Evolutionary conservation across 2,888 invertebrate species (phyloP).

Genomic region (Sinhomidia bicolor): DNA sequence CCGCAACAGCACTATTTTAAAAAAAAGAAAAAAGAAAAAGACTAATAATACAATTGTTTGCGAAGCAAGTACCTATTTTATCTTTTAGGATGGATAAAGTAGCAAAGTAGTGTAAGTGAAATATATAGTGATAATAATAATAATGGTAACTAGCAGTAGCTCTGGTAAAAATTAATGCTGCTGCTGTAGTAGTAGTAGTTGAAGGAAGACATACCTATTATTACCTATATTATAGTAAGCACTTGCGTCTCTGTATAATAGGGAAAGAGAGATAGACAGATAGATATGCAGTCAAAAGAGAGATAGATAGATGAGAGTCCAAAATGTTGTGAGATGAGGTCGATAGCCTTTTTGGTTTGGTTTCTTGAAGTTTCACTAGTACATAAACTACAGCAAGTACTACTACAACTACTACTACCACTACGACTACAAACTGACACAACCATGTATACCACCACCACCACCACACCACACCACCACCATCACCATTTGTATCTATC

Average conservation of each 20-base stretch:
- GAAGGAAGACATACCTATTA: slow-evolving; percentile 37
- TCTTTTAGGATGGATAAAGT: background rate
- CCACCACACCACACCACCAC: background rate
- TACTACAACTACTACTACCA: slow-evolving; percentile 25
- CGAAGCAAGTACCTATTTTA: background rate
- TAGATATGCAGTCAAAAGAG: slow-evolving; percentile 26
- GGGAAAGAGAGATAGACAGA: background rate
- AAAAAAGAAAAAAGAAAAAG: too few relatives aligned
- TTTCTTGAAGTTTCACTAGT: slow-evolving; percentile 63
- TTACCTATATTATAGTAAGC: too few relatives aligned
- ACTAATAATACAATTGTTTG: background rate
- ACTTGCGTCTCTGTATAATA: too few relatives aligned
- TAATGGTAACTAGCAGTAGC: background rate
- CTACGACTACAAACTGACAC: background rate
- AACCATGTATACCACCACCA: slow-evolving; percentile 14
- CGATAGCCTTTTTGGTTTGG: slow-evolving; percentile 74
- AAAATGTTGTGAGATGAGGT: slow-evolving; percentile 75
- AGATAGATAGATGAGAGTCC: slow-evolving; percentile 67
- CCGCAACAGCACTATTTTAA: background rate
- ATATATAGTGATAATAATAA: background rate
- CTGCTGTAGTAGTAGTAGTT: background rate
- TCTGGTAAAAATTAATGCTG: background rate
- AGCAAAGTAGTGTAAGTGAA: background rate
- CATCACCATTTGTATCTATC: slow-evolving; percentile 5
- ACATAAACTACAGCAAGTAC: slow-evolving; percentile 7